Evolutionary conservation across 2,888 invertebrate species (phyloP).

Genomic region (Apodemia duryi): DNA sequence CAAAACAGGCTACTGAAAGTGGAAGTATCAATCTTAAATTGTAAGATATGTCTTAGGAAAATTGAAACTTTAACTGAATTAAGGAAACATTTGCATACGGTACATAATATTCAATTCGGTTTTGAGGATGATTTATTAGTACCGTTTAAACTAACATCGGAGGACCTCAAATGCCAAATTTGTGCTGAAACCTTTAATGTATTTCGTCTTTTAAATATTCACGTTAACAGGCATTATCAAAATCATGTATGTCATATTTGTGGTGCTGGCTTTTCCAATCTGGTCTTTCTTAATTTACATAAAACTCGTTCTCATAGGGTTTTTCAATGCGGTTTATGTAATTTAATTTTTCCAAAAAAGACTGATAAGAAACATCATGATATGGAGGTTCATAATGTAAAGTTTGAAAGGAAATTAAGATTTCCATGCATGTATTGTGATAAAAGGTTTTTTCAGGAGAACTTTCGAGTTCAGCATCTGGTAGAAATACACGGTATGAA

Average conservation of each 20-base stretch:
- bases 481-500: slow-evolving; percentile 50
- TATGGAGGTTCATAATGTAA: slow-evolving; percentile 35
- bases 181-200: slow-evolving; percentile 47
- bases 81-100: slow-evolving; percentile 41
- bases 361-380: slow-evolving; percentile 44
- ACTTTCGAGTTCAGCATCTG: slow-evolving; percentile 45
- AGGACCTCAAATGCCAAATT: slow-evolving; percentile 50
- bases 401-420: slow-evolving; percentile 43
- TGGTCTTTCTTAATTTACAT: slow-evolving; percentile 59
- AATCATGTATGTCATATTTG: slow-evolving; percentile 65
- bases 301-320: slow-evolving; percentile 49
- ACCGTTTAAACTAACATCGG: slow-evolving; percentile 52
- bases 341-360: slow-evolving; percentile 40
- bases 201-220: slow-evolving; percentile 58
- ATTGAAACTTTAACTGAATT: slow-evolving; percentile 40
- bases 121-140: slow-evolving; percentile 50
- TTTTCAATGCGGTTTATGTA: slow-evolving; percentile 46
- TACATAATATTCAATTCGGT: slow-evolving; percentile 44
- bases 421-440: slow-evolving; percentile 54
- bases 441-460: slow-evolving; percentile 54
- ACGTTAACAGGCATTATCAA: slow-evolving; percentile 63
- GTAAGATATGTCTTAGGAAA: slow-evolving; percentile 47
- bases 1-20: slow-evolving; percentile 61
- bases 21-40: slow-evolving; percentile 52
- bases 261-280: slow-evolving; percentile 58